Conservation (phyloP, 2,888 invertebrate genomes). For the Craniophora ligustri region DNA sequence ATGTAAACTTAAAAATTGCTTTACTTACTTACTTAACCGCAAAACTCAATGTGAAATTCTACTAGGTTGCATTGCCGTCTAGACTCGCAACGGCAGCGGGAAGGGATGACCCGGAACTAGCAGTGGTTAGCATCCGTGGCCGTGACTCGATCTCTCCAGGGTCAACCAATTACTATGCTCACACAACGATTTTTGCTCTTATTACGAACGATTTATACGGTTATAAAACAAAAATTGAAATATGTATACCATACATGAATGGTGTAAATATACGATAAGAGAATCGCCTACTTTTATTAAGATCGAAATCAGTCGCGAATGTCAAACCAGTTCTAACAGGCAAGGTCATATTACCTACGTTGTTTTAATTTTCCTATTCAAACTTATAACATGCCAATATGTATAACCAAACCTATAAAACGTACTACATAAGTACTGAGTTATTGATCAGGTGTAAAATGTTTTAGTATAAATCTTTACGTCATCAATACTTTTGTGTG, state of each 20-base stretch:
- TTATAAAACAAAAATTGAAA: constrained; percentile 18
- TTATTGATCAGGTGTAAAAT: constrained; percentile 14
- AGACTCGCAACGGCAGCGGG: constrained; percentile 60
- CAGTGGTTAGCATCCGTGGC: constrained; percentile 64
- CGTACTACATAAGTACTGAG: constrained; percentile 2
- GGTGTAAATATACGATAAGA: constrained; percentile 51
- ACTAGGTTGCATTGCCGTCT: constrained; percentile 76
- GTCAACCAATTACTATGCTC: constrained; percentile 41
- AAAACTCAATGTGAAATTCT: constrained; percentile 81
- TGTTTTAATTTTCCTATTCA: constrained; percentile 71
- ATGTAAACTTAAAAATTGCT: constrained; percentile 88
- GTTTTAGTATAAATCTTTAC: constrained; percentile 5
- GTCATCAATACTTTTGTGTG: constrained; percentile 22
- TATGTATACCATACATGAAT: constrained; percentile 25
- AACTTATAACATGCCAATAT: constrained; percentile 56
- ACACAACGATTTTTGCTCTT: constrained; percentile 19
- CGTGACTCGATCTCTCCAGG: constrained; percentile 64
- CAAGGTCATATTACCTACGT: constrained; percentile 80
- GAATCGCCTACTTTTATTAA: constrained; percentile 61
- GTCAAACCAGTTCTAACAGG: constrained; percentile 79
- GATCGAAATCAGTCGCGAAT: constrained; percentile 76
- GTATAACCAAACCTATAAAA: constrained; percentile 23
- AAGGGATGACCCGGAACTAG: constrained; percentile 82
- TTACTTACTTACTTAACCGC: constrained; percentile 86
- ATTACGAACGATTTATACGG: constrained; percentile 3